Evolutionary conservation across 2,113 vertebrate genomes (phyloP).

Genomic region (Noctilio leporinus): DNA sequence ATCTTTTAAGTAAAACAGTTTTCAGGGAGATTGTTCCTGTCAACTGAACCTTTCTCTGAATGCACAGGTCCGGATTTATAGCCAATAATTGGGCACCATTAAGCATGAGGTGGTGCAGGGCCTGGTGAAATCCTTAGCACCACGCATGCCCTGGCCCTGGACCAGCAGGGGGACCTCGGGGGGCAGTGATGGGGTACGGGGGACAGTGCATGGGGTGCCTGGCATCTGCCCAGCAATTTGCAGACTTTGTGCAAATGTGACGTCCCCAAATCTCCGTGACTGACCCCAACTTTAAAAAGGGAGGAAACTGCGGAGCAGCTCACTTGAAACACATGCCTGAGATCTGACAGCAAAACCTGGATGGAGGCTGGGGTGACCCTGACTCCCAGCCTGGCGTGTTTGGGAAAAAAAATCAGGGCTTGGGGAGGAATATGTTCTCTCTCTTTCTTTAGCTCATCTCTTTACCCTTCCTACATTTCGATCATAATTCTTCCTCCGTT

Average conservation of each 20-base stretch:
- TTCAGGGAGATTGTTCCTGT: neutral
- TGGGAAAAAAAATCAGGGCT: neutral
- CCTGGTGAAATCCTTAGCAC: neutral
- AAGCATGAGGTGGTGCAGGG: neutral
- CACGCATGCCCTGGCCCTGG: accelerated
- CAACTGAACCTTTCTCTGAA: neutral
- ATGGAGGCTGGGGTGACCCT: neutral
- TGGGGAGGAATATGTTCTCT: neutral
- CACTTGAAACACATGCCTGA: neutral
- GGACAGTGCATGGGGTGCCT: neutral
- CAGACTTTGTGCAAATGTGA: accelerated
- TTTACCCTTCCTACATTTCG: neutral
- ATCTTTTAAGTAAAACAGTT: neutral
- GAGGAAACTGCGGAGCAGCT: neutral
- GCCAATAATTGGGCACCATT: neutral
- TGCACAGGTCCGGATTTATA: neutral
- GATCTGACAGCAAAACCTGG: neutral
- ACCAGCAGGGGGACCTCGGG: accelerated
- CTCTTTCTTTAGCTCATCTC: neutral
- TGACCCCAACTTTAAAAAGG: neutral
- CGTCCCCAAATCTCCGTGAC: neutral
- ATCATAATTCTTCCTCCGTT: neutral
- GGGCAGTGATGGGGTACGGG: no score
- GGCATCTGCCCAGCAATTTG: neutral
- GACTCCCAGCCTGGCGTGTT: neutral